Base-by-base conservation (phyloP, 2,113 vertebrate genomes). In the Chamaea fasciata region DNA sequence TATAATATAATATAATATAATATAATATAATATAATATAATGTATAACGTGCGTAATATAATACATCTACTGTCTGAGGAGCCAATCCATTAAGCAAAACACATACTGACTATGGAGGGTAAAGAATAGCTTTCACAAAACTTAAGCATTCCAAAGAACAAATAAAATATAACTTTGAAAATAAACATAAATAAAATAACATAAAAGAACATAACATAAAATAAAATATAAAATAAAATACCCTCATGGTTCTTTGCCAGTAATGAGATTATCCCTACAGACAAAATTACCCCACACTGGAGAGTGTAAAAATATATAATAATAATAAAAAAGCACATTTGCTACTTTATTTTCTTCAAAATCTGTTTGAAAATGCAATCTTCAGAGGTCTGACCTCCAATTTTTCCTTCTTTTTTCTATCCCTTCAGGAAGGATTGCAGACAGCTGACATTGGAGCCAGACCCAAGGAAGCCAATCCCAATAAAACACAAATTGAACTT, bases 71-170 rank as follows among this genome's bases (percentile, higher is more conserved):
- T 44, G 2, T 19, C 31, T 49, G 49, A 90, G 35, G 5, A 83
- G 3, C 3, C 86, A 68, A 79, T 59, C 76, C 7, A 21, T 63
- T 42, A 49, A 44, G n/a, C 21, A 69, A 83, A 81, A 41, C 7
- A 15, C 14, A 6, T 19, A 3, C 19, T 77, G 47, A 28, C 11
- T 27, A 3, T 14, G 2, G 24, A 7, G 2, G 4, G 8, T 31
- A 55, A 68, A 37, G 13, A 41, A 16, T 13, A 7, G 37, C 37
- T 39, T 39, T 39, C 37, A 53, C 7, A 59, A 56, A 77, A 44
- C 13, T 21, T 75, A 49, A 68, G 6, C 9, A 24, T 63, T 71
- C 5, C 10, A 4, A 44, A 52, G 11, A 75, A 31, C 2, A n/a
- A 53, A 4, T 47, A 70, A 74, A 77, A 80, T 5, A 47, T 62